phyloP scores from a whole-genome alignment of 2,797 vertebrate species.

The Brachymystax lenok region DNA sequence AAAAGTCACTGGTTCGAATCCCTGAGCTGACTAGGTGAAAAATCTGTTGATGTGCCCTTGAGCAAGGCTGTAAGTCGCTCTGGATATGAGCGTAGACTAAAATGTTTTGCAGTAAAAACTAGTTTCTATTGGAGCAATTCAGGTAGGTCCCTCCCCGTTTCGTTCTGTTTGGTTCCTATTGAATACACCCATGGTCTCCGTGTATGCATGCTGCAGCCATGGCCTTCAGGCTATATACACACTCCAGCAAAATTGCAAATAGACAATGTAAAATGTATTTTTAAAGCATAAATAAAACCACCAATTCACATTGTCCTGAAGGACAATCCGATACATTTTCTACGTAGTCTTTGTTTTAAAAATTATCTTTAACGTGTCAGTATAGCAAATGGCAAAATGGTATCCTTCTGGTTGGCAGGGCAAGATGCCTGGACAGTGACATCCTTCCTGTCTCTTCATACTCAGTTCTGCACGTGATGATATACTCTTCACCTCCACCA shows the following conservation, averaged over 20 bases:
- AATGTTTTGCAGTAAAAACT: too few species aligned
- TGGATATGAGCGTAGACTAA: too few species aligned
- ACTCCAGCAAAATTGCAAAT: neutral
- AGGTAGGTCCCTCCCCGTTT: too few species aligned
- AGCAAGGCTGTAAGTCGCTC: too few species aligned
- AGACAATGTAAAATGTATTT: neutral
- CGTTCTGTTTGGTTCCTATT: too few species aligned
- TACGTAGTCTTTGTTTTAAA: neutral
- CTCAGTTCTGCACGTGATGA: neutral
- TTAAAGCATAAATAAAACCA: conserved; percentile 8
- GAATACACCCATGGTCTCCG: too few species aligned
- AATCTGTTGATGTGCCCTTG: too few species aligned
- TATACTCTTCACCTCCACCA: neutral
- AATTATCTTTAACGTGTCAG: neutral
- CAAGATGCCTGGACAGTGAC: neutral
- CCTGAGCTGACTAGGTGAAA: too few species aligned
- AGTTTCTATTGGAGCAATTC: too few species aligned
- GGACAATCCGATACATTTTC: neutral
- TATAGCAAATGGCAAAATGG: neutral
- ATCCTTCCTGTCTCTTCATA: neutral
- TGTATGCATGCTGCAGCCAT: conserved; percentile 1
- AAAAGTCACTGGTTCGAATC: too few species aligned
- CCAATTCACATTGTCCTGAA: neutral
- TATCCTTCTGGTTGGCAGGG: neutral
- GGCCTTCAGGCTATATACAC: neutral